Conservation (phyloP, 2,888 invertebrate species). For the Diadromus collaris region DNA sequence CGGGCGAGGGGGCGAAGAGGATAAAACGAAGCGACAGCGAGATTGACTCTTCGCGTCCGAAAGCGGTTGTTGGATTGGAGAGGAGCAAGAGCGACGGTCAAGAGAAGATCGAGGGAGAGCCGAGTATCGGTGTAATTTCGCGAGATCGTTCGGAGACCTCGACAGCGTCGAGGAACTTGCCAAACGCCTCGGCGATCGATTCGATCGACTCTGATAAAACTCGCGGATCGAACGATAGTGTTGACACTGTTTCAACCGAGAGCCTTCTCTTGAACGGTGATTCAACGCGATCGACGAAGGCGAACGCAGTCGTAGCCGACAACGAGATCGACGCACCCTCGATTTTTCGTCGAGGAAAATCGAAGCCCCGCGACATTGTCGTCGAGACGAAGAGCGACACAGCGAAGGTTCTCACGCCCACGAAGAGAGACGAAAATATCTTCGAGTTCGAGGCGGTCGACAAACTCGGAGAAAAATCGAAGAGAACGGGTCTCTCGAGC, state of each 20-base stretch:
- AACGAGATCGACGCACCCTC: constrained; percentile 36
- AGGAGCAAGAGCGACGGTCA: constrained; percentile 35
- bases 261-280: not conserved
- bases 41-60: constrained; percentile 18
- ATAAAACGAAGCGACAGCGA: constrained; percentile 19
- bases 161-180: constrained; percentile 61
- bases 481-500: not conserved
- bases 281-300: constrained; percentile 19
- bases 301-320: constrained; percentile 14
- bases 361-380: constrained; percentile 4
- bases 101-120: constrained; percentile 8
- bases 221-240: not conserved
- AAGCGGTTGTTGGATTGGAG: not conserved
- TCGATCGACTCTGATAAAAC: constrained; percentile 17
- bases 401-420: constrained; percentile 14
- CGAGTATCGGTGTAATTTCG: constrained; percentile 11
- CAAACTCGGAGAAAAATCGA: not conserved
- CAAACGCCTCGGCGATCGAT: constrained; percentile 73
- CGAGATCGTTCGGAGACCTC: constrained; percentile 23
- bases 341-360: not conserved
- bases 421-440: constrained; percentile 22
- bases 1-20: constrained; percentile 25
- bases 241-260: not conserved
- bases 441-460: constrained; percentile 10
- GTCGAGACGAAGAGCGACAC: constrained; percentile 18